Evolutionary conservation across 92 coral and sea anemone species (phyloP).

Genomic region (Umimayanthus chanpuru): DNA sequence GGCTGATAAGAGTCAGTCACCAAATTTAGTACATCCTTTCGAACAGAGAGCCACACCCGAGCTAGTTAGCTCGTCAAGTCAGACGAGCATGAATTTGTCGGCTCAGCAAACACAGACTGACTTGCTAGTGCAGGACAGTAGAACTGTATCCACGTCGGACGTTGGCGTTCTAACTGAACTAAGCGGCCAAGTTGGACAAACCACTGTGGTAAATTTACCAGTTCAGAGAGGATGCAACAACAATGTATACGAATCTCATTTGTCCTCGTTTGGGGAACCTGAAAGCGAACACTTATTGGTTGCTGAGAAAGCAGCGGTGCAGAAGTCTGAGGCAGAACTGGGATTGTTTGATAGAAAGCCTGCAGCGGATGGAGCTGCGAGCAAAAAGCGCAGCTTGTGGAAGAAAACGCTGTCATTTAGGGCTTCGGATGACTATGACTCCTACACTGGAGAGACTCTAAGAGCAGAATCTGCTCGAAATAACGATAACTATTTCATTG

Average conservation of each 20-base stretch:
- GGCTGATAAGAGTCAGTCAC: constrained; percentile 30
- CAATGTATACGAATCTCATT: not conserved
- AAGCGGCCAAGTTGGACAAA: not conserved
- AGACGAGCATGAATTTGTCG: constrained; percentile 21
- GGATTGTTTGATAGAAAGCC: not conserved
- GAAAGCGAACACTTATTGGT: not conserved
- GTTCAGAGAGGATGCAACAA: not conserved
- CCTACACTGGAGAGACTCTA: constrained; percentile 37
- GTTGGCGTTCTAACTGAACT: constrained; percentile 21
- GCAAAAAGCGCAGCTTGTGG: constrained; percentile 29
- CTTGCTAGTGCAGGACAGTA: not conserved
- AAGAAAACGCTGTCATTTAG: constrained; percentile 37
- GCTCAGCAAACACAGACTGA: constrained; percentile 24
- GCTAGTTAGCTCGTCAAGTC: constrained; percentile 14
- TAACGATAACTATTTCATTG: constrained; percentile 75
- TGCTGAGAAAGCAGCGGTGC: not conserved
- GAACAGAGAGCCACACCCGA: constrained; percentile 11
- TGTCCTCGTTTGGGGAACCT: constrained; percentile 5
- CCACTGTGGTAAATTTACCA: not conserved
- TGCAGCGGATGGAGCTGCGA: constrained; percentile 7
- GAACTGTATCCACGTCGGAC: constrained; percentile 24
- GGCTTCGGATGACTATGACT: constrained; percentile 34
- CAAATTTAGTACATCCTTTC: constrained; percentile 36
- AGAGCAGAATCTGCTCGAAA: constrained; percentile 39
- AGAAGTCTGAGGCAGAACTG: constrained; percentile 17